These are phyloP conservation scores for Dryobates pubescens DNA, from an alignment of 2,797 vertebrate genomes.

Conservation along the genomic window DNA sequence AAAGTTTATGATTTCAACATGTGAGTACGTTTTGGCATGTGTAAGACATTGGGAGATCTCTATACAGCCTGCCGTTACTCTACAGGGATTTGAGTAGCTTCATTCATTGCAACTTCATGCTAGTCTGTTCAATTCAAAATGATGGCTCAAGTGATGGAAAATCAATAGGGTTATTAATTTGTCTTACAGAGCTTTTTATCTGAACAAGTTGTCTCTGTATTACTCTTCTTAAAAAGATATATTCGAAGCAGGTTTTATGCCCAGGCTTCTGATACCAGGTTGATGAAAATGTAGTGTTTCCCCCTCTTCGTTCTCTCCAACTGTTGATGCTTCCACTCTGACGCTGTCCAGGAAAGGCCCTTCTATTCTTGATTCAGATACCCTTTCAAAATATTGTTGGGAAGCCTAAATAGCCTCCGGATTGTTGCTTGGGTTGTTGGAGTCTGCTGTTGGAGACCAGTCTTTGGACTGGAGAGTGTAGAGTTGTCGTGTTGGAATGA, in stretches of 20 bases:
- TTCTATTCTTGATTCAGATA: background rate
- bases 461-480: background rate
- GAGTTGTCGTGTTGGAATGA: background rate
- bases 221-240: background rate
- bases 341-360: background rate
- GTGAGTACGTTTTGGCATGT: background rate
- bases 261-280: background rate
- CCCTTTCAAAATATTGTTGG: conserved; percentile 1
- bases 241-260: background rate
- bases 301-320: rapidly evolving
- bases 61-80: background rate
- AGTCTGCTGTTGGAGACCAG: background rate
- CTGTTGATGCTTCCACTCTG: background rate
- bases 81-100: background rate
- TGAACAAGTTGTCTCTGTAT: conserved; percentile 8
- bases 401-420: conserved; percentile 9
- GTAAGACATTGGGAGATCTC: background rate
- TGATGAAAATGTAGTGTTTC: background rate
- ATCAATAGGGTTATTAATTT: conserved; percentile 32
- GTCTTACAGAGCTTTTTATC: background rate
- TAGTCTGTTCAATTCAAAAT: background rate
- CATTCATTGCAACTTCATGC: background rate
- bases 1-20: background rate
- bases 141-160: background rate
- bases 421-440: background rate